Evolutionary conservation across 2,888 invertebrate genomes (phyloP).

Genomic region (Drosophila buzzatii): DNA sequence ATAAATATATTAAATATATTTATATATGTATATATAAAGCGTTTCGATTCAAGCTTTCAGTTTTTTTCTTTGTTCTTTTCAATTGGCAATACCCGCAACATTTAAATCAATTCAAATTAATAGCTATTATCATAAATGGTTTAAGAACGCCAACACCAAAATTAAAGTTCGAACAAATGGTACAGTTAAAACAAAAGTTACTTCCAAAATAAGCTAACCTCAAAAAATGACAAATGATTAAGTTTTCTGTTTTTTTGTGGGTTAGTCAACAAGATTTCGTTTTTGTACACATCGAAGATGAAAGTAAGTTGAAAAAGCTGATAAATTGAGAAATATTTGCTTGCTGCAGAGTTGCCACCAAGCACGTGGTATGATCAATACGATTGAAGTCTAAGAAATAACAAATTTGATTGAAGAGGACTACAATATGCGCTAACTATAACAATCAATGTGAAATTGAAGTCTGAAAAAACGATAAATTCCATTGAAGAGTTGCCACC

Average conservation of each 20-base stretch:
- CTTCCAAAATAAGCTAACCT: constrained; percentile 25
- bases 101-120: constrained; percentile 29
- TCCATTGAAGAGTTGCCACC: not conserved
- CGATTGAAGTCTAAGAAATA: not conserved
- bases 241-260: not conserved
- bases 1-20: constrained; percentile 4
- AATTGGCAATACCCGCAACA: constrained; percentile 36
- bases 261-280: not conserved
- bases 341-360: not conserved
- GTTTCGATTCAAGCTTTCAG: constrained; percentile 35
- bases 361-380: not conserved
- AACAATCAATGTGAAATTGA: no score
- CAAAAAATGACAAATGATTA: constrained; percentile 2
- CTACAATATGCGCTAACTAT: no score
- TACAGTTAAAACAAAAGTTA: constrained; percentile 44
- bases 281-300: not conserved
- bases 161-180: constrained; percentile 12
- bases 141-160: constrained; percentile 49
- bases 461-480: no score
- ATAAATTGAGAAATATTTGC: not conserved
- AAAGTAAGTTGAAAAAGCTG: not conserved
- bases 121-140: constrained; percentile 24
- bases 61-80: not conserved
- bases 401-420: no score
- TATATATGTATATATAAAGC: constrained; percentile 33